Evolutionary conservation across 2,797 vertebrate species (phyloP).

Genomic region (Gymnoscopelus microlampas): DNA sequence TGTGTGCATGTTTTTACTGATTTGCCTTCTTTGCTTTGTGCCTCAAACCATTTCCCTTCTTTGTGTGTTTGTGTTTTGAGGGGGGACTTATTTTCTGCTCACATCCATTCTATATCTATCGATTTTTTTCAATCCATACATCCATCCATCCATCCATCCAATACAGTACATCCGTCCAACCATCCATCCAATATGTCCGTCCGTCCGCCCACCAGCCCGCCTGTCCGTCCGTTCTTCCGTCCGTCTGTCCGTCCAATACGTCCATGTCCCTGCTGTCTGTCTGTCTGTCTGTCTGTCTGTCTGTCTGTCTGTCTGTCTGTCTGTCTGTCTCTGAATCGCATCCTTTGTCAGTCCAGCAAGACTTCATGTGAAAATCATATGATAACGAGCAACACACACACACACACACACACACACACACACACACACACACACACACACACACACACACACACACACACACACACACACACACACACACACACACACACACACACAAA

Average conservation of each 20-base stretch:
- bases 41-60: too few relatives aligned
- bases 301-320: slow-evolving; percentile 54
- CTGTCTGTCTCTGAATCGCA: slow-evolving; percentile 8
- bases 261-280: not conserved
- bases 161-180: too few relatives aligned
- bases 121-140: not conserved
- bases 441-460: slow-evolving; percentile 22
- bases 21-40: too few relatives aligned
- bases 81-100: slow-evolving; percentile 8
- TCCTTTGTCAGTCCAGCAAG: slow-evolving; percentile 5
- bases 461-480: slow-evolving; percentile 17
- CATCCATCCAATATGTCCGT: not conserved
- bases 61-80: too few relatives aligned
- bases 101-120: not conserved
- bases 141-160: not conserved
- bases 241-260: too few relatives aligned
- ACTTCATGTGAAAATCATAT: slow-evolving; percentile 76
- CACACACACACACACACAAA: slow-evolving; percentile 20
- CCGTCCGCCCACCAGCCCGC: too few relatives aligned
- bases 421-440: slow-evolving; percentile 18
- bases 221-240: not conserved
- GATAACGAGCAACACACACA: slow-evolving; percentile 35
- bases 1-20: too few relatives aligned
- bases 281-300: slow-evolving; percentile 52
- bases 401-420: slow-evolving; percentile 14